These are phyloP conservation scores for Rhadinocentrus ornatus DNA, from an alignment of 2,797 vertebrate genomes.

Conservation along the genomic window DNA sequence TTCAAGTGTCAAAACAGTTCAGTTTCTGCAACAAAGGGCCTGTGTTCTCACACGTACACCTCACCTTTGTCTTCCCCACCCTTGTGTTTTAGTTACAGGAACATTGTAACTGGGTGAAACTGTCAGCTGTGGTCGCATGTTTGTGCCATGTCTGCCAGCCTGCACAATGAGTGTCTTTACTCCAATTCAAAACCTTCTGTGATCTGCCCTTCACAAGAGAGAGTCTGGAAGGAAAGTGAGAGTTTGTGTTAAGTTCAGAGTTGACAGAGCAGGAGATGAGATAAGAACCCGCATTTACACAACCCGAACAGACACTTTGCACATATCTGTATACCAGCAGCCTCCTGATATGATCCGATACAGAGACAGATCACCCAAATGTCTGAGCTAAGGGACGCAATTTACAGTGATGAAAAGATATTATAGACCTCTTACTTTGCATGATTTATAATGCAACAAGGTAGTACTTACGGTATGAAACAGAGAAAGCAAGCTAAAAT, in stretches of 20 bases:
- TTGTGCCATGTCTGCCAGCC: constrained; percentile 36
- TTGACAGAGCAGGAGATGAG: constrained; percentile 52
- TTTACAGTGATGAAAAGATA: constrained; percentile 12
- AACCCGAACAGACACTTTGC: constrained; percentile 22
- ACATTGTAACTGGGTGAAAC: constrained; percentile 37
- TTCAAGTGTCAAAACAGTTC: constrained; percentile 60
- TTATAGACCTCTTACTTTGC: constrained; percentile 17
- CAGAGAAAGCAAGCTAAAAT: not conserved
- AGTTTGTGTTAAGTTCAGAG: constrained; percentile 66
- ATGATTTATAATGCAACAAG: not conserved
- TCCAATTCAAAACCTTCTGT: constrained; percentile 15
- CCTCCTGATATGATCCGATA: constrained; percentile 57
- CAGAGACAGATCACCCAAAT: constrained; percentile 43
- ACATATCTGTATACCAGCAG: constrained; percentile 34
- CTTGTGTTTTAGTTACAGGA: constrained; percentile 37
- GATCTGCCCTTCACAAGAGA: not conserved
- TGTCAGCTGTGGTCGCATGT: constrained; percentile 31
- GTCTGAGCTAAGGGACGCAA: constrained; percentile 31
- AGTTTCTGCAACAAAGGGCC: constrained; percentile 56
- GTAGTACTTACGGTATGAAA: not conserved
- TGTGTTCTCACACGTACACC: constrained; percentile 52
- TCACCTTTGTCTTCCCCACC: constrained; percentile 27
- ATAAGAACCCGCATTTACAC: constrained; percentile 63
- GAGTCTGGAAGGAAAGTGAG: constrained; percentile 6
- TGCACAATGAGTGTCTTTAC: constrained; percentile 52